Base-by-base conservation (phyloP, 2,888 invertebrate genomes). In the Trissolcus brochymenae region DNA sequence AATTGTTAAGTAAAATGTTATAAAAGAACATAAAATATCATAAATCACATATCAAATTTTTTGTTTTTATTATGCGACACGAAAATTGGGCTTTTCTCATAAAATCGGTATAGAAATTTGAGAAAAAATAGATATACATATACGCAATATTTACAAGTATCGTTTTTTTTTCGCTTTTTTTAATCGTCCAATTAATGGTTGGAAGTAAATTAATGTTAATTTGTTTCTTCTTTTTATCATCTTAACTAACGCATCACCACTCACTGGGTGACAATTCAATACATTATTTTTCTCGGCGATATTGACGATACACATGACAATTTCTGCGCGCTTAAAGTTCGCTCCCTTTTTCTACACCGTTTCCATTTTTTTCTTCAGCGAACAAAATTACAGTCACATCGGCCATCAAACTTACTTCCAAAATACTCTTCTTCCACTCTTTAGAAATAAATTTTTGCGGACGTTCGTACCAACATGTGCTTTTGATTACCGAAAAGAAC, bases 131-230 rank as follows among this genome's bases (percentile, higher is more conserved):
- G 76, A 76, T 76, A 70, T 75, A 75, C 68, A 71, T 67, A 72
- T 72, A 72, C 73, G 72, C 65, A 77, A 77, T 77, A 77, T 77
- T 73, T 77, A 77, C 77, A 77, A 73, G 67, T 35, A 67, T 67
- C 35, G 35, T 35, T 35, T 35, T 29, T 6, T n/a, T 35, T 35
- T 35, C 35, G 35, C 35, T 35, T 35, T 35, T 29, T 72, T 67
- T 56, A 76, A 76, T 76, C 51, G 71, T 71, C 64, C 61, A 76
- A 71, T 77, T 64, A 72, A 72, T 67, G 77, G 68, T 76, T 76
- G 71, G 72, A 72, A 76, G 76, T 76, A 76, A 76, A 72, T 72
- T 72, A 78, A 78, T 78, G 73, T 73, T 77, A 73, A 77, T 72
- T 72, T 76, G 72, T 35, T 35, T 35, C 35, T 35, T 35, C 11